Evolutionary conservation across 2,797 vertebrate species (phyloP).

Genomic region (Hozukius guyotensis): DNA sequence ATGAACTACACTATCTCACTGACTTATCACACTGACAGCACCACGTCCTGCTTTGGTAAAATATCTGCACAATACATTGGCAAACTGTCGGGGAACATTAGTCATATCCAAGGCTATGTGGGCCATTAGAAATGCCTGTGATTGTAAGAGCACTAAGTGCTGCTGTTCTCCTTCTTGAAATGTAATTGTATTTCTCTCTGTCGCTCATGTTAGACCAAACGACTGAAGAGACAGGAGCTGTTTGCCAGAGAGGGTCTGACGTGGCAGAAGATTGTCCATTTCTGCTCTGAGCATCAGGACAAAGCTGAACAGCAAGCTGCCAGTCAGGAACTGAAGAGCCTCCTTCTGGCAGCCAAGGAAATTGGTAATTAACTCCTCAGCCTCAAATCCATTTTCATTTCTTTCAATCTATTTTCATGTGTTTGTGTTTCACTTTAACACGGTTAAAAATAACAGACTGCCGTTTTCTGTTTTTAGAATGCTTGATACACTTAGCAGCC

Average conservation of each 20-base stretch:
- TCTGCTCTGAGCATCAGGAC: conserved; percentile 89
- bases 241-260: conserved; percentile 88
- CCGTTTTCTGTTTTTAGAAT: not conserved
- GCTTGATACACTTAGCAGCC: not conserved
- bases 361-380: conserved; percentile 86
- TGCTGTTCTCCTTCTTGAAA: conserved; percentile 11
- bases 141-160: not conserved
- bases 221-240: conserved; percentile 88
- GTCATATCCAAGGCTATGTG: not conserved
- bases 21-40: not conserved
- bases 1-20: not conserved
- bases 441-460: not conserved
- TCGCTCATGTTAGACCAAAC: conserved; percentile 85
- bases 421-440: conserved; percentile 6
- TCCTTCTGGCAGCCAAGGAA: conserved; percentile 92
- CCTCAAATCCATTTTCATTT: conserved; percentile 11
- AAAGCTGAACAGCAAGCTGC: conserved; percentile 85
- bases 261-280: conserved; percentile 93
- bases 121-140: not conserved
- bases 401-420: conserved; percentile 1
- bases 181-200: conserved; percentile 25
- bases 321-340: conserved; percentile 88
- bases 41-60: not conserved
- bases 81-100: not conserved
- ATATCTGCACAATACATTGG: not conserved